Base-by-base conservation (phyloP, 2,113 vertebrate species). In the Oriolus oriolus region DNA sequence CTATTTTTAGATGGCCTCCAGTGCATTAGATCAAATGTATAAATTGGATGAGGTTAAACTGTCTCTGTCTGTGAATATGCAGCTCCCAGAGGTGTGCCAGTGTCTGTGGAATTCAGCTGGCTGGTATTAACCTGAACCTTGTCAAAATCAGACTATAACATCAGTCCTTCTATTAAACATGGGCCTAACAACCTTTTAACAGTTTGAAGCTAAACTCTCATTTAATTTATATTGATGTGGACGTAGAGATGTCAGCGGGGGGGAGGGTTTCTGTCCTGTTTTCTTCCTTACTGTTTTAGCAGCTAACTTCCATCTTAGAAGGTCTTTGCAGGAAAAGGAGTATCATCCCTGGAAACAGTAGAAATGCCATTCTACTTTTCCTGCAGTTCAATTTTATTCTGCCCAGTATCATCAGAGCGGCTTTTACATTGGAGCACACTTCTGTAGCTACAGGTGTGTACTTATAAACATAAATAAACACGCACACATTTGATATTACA, bases 1-100 rank as follows among this genome's bases (percentile, higher is more conserved):
- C 90, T 97, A 92, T 94, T 97, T 96, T 93, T 96, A 95, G 79
- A 76, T 61, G 66, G 92, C 28, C 82, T 93, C 22, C 73, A 88
- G 79, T 87, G 75, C 66, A 47, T 90, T 88, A 91, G 93, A 96
- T 86, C 78, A 96, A 93, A 88, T 68, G 35, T 74, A 94, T 94
- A 85, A 93, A 93, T 50, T 91, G 59, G 54, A 93, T 53, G 70
- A 95, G 66, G 87, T 94, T 71, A 96, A 90, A 93, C 59, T 2
- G 8, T n/a, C 82, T 81, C 65, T 59, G 35, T 47, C 81, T 54
- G 57, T 85, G 84, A 87, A 69, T 57, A 80, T 35, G 50, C 63
- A 69, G 63, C 53, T 94, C 41, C 39, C 86, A 90, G 68, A 80
- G 35, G 66, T 63, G 61, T 84, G 81, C 49, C 2, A 2, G 50